A percentile compares a stretch with the other conserved stretches of the same genome.
phyloP scores from a whole-genome alignment of 2,113 vertebrate genomes.

The Toxotes chatareus region DNA sequence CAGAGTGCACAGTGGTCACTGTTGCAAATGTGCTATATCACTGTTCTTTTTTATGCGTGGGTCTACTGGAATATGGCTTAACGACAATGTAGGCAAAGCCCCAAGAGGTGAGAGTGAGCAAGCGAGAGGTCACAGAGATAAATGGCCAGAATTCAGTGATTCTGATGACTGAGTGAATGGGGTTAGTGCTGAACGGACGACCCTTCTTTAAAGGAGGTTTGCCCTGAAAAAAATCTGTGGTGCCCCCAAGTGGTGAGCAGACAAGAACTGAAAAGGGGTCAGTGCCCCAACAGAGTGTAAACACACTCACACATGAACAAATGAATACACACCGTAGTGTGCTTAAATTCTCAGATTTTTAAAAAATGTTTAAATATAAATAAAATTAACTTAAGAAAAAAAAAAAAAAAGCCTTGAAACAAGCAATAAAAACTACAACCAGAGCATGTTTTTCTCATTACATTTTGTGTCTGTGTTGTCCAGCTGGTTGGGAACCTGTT shows the following conservation, averaged over 20 bases:
- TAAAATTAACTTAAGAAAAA: not conserved
- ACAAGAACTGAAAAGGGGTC: constrained; percentile 8
- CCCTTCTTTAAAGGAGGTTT: constrained; percentile 25
- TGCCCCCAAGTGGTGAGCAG: constrained; percentile 70
- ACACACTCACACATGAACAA: not conserved
- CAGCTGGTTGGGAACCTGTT: constrained; percentile 96
- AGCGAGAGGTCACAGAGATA: constrained; percentile 41
- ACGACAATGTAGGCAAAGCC: constrained; percentile 20
- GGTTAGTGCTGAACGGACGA: constrained; percentile 51
- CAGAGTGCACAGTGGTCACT: constrained; percentile 45
- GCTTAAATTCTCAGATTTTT: not conserved
- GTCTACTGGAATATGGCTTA: constrained; percentile 31
- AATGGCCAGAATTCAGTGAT: constrained; percentile 40
- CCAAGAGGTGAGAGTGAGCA: constrained; percentile 29
- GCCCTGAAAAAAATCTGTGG: constrained; percentile 45
- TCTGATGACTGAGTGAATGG: constrained; percentile 47
- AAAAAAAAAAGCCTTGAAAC: not conserved
- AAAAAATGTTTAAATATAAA: not conserved
- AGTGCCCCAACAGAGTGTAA: not conserved
- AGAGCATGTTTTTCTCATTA: constrained; percentile 1
- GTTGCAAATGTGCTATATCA: constrained; percentile 59
- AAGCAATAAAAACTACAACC: no score
- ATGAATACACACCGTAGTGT: not conserved
- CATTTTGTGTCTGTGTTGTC: constrained; percentile 70
- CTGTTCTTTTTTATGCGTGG: not conserved